These are phyloP conservation scores for Entomobrya proxima DNA, from an alignment of 2,888 invertebrate genomes.

Conservation along the genomic window DNA sequence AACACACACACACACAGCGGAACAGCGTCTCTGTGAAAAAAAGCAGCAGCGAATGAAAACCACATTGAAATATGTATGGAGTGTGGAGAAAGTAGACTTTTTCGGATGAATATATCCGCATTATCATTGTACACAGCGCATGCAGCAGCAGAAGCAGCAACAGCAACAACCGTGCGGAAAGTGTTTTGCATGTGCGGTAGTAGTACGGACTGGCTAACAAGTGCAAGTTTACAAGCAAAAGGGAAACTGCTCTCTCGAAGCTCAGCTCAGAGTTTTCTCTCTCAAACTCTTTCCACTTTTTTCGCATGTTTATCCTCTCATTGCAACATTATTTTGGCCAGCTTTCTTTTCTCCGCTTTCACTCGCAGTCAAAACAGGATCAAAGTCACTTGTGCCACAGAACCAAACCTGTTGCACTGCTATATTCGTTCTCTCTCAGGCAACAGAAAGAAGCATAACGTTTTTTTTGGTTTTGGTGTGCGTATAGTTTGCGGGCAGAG, in stretches of 20 bases:
- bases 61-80: not conserved
- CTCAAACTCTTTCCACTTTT: not conserved
- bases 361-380: constrained; percentile 48
- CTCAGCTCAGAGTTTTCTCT: not conserved
- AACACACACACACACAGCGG: too few species aligned
- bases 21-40: too few species aligned
- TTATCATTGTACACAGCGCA: not conserved
- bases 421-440: constrained; percentile 15
- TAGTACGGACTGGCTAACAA: constrained; percentile 12
- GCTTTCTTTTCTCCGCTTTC: constrained; percentile 34
- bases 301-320: constrained; percentile 18
- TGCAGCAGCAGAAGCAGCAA: too few species aligned
- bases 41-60: not conserved
- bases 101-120: too few species aligned
- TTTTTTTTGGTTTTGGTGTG: not conserved
- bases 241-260: not conserved
- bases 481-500: not conserved
- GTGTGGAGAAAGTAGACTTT: too few species aligned
- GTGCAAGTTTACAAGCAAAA: constrained; percentile 15
- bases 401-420: constrained; percentile 59
- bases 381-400: constrained; percentile 45
- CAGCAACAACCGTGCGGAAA: too few species aligned
- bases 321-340: constrained; percentile 30
- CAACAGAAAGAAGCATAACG: not conserved
- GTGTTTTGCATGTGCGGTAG: not conserved